Evolutionary conservation across 2,797 vertebrate species (phyloP).

Genomic region (Gila robusta): DNA sequence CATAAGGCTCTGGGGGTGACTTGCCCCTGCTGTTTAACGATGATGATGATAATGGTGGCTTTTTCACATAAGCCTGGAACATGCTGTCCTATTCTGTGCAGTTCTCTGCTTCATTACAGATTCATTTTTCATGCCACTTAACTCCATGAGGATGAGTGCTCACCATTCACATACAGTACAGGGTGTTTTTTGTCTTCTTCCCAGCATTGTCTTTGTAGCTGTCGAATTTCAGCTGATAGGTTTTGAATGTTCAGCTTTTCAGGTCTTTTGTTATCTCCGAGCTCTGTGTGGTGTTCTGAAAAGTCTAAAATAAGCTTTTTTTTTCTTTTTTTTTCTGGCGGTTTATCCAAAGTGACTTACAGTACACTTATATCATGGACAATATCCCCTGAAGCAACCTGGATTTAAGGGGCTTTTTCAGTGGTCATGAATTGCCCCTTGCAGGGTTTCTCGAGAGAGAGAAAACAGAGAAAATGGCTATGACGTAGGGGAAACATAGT

Average conservation of each 20-base stretch:
- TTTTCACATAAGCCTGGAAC: slow-evolving; percentile 33
- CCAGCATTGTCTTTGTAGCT: background rate
- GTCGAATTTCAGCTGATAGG: slow-evolving; percentile 13
- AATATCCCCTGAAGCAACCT: background rate
- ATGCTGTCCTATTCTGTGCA: slow-evolving; percentile 24
- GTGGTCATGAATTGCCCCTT: background rate
- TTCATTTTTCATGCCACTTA: slow-evolving; percentile 42
- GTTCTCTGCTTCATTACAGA: slow-evolving; percentile 41
- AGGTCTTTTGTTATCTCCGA: slow-evolving; percentile 30
- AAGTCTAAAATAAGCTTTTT: slow-evolving; percentile 34
- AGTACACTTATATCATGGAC: slow-evolving; percentile 15
- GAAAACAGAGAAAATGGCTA: no score
- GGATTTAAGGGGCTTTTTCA: background rate
- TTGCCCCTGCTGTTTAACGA: slow-evolving; percentile 50
- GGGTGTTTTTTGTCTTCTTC: background rate
- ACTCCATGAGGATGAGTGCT: slow-evolving; percentile 16
- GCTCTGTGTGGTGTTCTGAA: slow-evolving; percentile 6
- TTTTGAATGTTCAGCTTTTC: slow-evolving; percentile 30
- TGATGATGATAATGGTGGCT: background rate
- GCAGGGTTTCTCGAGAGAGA: background rate
- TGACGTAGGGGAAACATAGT: background rate
- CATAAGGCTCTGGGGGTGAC: slow-evolving; percentile 26
- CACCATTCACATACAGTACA: slow-evolving; percentile 16
- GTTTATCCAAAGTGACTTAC: slow-evolving; percentile 41
- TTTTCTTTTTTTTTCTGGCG: background rate